phyloP scores from a whole-genome alignment of 2,797 vertebrate species.

The Phataginus tetradactyla region DNA sequence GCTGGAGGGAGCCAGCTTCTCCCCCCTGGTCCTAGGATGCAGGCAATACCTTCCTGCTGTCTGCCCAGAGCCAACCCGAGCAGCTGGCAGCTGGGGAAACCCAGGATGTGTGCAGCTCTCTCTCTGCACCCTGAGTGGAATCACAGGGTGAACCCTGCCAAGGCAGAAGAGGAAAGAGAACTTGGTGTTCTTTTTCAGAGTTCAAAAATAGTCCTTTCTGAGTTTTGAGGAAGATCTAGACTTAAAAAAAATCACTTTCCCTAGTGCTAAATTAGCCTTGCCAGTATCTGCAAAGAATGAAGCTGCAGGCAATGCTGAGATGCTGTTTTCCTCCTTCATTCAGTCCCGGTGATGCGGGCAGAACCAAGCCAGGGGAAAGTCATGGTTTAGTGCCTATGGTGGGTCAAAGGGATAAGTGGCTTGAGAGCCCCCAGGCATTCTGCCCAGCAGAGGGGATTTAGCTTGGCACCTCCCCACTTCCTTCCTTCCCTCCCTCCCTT shows the following conservation, averaged over 20 bases:
- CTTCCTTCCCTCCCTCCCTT: not conserved
- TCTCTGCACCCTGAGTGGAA: constrained; percentile 17
- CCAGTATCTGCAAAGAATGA: constrained; percentile 51
- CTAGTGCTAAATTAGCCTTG: constrained; percentile 61
- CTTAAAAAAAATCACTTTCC: constrained; percentile 43
- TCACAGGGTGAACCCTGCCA: constrained; percentile 60
- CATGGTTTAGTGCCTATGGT: not conserved
- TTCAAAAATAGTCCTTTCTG: constrained; percentile 81
- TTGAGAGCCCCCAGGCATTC: not conserved
- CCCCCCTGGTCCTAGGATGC: not conserved
- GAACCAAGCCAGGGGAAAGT: not conserved
- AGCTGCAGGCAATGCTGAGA: not conserved
- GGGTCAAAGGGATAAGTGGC: not conserved
- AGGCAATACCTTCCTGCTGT: not conserved
- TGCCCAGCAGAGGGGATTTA: too few species aligned
- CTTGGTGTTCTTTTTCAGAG: constrained; percentile 80
- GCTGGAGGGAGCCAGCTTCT: not conserved
- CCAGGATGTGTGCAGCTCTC: not conserved
- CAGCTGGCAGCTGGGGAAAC: not conserved
- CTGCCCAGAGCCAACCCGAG: not conserved
- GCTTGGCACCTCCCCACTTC: too few species aligned
- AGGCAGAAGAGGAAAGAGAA: constrained; percentile 71
- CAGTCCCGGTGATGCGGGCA: not conserved
- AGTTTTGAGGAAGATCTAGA: constrained; percentile 72
- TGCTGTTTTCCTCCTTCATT: not conserved